Conservation (phyloP, 1,140 invertebrate species). For the Trachymyrmex septentrionalis region DNA sequence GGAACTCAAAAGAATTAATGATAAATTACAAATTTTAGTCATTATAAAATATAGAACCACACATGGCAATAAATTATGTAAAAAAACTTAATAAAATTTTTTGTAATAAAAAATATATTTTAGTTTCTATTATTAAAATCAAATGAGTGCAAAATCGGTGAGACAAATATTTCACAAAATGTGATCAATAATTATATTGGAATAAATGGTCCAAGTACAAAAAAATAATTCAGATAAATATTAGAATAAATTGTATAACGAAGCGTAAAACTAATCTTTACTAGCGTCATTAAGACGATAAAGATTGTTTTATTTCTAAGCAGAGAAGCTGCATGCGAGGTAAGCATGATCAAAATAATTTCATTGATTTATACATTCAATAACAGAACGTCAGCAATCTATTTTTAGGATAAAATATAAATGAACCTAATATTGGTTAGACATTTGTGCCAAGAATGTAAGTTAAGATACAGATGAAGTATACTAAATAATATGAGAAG, state of each 20-base stretch:
- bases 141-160: background rate
- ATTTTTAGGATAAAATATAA: slow-evolving; percentile 78
- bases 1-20: background rate
- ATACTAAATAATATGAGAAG: background rate
- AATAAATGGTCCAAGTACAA: background rate
- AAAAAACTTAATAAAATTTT: background rate
- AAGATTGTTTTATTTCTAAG: background rate
- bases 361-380: slow-evolving; percentile 48
- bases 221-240: background rate
- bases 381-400: slow-evolving; percentile 55
- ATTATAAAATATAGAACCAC: background rate
- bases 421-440: slow-evolving; percentile 62
- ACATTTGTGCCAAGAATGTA: slow-evolving; percentile 66
- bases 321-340: background rate
- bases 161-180: background rate
- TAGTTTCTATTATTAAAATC: slow-evolving; percentile 14
- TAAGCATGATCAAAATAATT: slow-evolving; percentile 37
- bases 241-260: background rate
- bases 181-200: background rate
- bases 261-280: slow-evolving; percentile 6
- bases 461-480: slow-evolving; percentile 23
- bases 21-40: background rate
- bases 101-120: background rate
- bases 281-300: background rate
- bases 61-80: background rate